A percentile compares a stretch with the other conserved stretches of the same genome.
Evolutionary conservation across 2,113 vertebrate species (phyloP).

Genomic region (Prinia subflava): DNA sequence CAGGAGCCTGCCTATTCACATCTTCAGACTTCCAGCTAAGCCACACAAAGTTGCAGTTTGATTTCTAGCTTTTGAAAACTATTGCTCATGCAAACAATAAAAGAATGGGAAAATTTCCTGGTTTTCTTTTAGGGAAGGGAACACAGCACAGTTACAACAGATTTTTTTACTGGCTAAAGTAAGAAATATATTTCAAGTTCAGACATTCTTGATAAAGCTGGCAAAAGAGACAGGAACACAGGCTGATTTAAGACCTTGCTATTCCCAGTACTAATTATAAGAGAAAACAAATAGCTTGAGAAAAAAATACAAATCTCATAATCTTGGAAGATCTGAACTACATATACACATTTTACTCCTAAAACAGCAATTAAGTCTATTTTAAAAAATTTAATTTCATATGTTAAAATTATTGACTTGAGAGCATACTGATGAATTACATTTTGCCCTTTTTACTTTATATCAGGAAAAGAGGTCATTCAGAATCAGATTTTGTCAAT

Average conservation of each 20-base stretch:
- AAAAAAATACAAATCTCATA: background rate
- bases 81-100: background rate
- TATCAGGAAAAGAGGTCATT: background rate
- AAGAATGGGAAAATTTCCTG: background rate
- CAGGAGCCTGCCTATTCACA: background rate
- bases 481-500: background rate
- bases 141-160: background rate
- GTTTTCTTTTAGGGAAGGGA: background rate
- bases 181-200: background rate
- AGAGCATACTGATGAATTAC: background rate
- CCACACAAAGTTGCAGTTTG: background rate
- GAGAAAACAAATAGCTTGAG: background rate
- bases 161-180: background rate
- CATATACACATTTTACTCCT: background rate
- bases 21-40: background rate
- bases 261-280: background rate
- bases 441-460: background rate
- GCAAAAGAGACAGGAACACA: background rate
- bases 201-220: background rate
- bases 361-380: background rate
- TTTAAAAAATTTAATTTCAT: background rate
- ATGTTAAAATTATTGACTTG: background rate
- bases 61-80: background rate
- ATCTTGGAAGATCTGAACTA: background rate
- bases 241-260: background rate